A percentile compares a stretch with the other conserved stretches of the same genome.
phyloP scores from a whole-genome alignment of 2,888 invertebrate genomes.

The Bombylius major region DNA sequence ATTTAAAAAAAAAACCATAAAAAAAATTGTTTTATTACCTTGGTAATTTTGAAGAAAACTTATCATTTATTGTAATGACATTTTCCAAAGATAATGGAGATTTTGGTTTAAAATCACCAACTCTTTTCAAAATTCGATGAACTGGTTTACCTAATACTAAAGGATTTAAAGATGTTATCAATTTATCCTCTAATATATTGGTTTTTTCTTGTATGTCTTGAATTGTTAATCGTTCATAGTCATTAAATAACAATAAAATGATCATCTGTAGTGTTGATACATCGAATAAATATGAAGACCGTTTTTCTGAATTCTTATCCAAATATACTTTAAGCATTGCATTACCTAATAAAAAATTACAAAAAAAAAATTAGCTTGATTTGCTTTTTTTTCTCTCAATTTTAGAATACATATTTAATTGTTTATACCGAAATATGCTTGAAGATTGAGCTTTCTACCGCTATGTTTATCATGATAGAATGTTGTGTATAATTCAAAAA shows the following conservation, averaged over 20 bases:
- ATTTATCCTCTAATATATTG: not conserved
- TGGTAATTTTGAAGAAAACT: not conserved
- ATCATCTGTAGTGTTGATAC: not conserved
- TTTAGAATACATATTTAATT: too few species aligned
- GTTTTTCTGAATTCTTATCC: not conserved
- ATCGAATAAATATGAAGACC: not conserved
- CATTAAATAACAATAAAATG: not conserved
- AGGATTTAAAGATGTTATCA: not conserved
- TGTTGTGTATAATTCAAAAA: not conserved
- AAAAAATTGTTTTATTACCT: not conserved
- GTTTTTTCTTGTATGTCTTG: not conserved
- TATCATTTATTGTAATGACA: not conserved
- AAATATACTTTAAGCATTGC: not conserved
- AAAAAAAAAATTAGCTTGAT: too few species aligned
- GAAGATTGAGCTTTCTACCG: not conserved
- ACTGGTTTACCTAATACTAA: not conserved
- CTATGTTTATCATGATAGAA: not conserved
- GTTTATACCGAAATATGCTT: not conserved
- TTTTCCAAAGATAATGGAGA: not conserved
- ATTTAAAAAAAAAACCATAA: not conserved
- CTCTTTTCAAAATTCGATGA: not conserved
- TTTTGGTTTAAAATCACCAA: not conserved
- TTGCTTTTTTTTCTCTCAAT: too few species aligned
- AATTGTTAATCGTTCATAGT: not conserved
- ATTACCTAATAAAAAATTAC: not conserved